These are phyloP conservation scores for Coelinius sp. DNA, from an alignment of 2,888 invertebrate species.

Conservation along the genomic window DNA sequence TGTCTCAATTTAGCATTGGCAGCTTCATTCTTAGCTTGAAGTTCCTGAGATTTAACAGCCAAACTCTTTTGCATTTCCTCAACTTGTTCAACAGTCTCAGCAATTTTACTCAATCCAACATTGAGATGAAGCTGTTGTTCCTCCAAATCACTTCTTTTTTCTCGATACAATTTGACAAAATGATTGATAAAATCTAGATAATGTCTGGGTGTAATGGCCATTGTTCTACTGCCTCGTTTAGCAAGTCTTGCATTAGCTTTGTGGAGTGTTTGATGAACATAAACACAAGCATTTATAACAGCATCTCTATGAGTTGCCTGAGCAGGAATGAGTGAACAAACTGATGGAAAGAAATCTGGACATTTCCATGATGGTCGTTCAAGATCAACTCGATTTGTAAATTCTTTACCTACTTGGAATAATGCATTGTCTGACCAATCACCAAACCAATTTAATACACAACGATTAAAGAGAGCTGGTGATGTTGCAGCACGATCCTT, in stretches of 20 bases:
- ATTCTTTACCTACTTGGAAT: slow-evolving; percentile 96
- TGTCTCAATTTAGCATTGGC: slow-evolving; percentile 99
- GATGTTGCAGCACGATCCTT: slow-evolving; percentile 99
- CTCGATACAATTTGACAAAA: slow-evolving; percentile 97
- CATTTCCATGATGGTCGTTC: slow-evolving; percentile 88
- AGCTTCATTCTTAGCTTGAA: slow-evolving; percentile 98
- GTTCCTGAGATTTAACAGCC: slow-evolving; percentile 92
- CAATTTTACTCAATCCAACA: slow-evolving; percentile 98
- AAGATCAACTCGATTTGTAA: slow-evolving; percentile 95
- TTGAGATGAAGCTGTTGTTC: slow-evolving; percentile 99
- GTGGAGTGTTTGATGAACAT: slow-evolving; percentile 97
- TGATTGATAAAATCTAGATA: slow-evolving; percentile 99
- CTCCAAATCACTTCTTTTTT: slow-evolving; percentile 97
- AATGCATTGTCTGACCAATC: slow-evolving; percentile 98
- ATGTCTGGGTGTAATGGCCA: slow-evolving; percentile 98
- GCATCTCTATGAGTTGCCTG: slow-evolving; percentile 92
- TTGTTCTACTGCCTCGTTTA: slow-evolving; percentile 94
- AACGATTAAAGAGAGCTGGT: slow-evolving; percentile 98
- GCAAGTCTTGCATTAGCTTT: slow-evolving; percentile 92
- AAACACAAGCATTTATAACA: slow-evolving; percentile 98
- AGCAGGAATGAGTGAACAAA: slow-evolving; percentile 82
- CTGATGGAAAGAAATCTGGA: slow-evolving; percentile 92
- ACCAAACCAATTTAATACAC: slow-evolving; percentile 99
- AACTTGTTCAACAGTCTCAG: slow-evolving; percentile 99
- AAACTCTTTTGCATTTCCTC: slow-evolving; percentile 99